Conservation (phyloP, 1,140 invertebrate genomes). For the Atopsyche davidsoni region DNA sequence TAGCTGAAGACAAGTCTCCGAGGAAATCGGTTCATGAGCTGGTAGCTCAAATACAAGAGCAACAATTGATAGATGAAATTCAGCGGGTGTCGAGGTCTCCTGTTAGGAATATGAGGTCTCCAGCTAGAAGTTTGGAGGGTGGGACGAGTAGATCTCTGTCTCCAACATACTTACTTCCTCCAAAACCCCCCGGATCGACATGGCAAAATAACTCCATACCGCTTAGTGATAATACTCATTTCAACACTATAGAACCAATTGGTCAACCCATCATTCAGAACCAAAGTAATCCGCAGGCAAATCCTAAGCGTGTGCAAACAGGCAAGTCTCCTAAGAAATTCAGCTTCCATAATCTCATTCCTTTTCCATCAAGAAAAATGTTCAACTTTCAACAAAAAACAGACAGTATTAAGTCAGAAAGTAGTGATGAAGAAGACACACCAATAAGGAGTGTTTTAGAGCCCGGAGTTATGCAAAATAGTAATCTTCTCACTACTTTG, state of each 20-base stretch:
- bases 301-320: constrained; percentile 30
- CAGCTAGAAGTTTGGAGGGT: constrained; percentile 17
- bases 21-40: constrained; percentile 54
- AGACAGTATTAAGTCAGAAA: constrained; percentile 49
- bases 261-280: constrained; percentile 19
- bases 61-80: constrained; percentile 34
- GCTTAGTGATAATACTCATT: constrained; percentile 28
- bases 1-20: constrained; percentile 27
- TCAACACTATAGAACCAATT: constrained; percentile 28
- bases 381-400: constrained; percentile 44
- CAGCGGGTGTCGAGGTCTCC: constrained; percentile 23
- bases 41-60: constrained; percentile 51
- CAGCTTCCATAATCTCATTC: constrained; percentile 47
- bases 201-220: constrained; percentile 30
- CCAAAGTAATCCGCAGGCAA: constrained; percentile 28
- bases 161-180: constrained; percentile 19
- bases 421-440: constrained; percentile 52
- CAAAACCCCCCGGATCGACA: constrained; percentile 4
- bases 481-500: constrained; percentile 47
- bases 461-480: constrained; percentile 49
- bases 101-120: constrained; percentile 20
- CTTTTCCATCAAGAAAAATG: constrained; percentile 46
- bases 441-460: constrained; percentile 46
- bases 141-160: constrained; percentile 23
- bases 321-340: constrained; percentile 42